Base-by-base conservation (phyloP, 2,113 vertebrate species). In the Alligator sinensis region DNA sequence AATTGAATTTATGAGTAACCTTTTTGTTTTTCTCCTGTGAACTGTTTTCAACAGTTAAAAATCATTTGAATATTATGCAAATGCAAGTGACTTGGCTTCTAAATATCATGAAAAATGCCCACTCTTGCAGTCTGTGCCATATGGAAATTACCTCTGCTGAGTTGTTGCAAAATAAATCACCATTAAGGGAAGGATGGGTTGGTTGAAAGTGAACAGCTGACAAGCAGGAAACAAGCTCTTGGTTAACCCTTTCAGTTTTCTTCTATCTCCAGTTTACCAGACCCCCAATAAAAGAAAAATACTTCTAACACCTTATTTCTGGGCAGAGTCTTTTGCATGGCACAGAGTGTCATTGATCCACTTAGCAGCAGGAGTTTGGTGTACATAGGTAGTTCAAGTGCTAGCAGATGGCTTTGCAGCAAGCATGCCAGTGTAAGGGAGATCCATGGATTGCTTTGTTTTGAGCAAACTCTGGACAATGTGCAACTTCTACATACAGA, bases 31-130 rank as follows among this genome's bases (percentile, higher is more conserved):
- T 80, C 84, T 95, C 63, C 59, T 75, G 47, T 76, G 84, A 92
- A 92, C 84, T 82, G 79, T 85, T 97, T 93, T 82, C 95, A 94
- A 76, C 79, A 86, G 85, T 84, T 82, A 90, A 72, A 88, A 91
- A 90, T 93, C 86, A 90, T 96, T 94, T 88, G 90, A 95, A 91
- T 95, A 84, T 92, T 95, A 92, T 94, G 92, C 84, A 93, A 95
- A 90, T 94, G 24, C 76, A 25, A 96, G 83, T 82, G 87, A 91
- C 92, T 91, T 95, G 86, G 72, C 87, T 93, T 92, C 89, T 90
- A 88, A 96, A 88, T 93, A 90, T 86, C 81, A 92, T 91, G 89
- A 86, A 90, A 96, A 94, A 93, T 95, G 94, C 86, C 94, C 86
- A 82, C 87, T 95, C 86, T 1, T 21, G 87, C 88, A 93, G 79